These are phyloP conservation scores for Onthophagus sagittarius DNA, from an alignment of 2,888 invertebrate species.

Conservation along the genomic window DNA sequence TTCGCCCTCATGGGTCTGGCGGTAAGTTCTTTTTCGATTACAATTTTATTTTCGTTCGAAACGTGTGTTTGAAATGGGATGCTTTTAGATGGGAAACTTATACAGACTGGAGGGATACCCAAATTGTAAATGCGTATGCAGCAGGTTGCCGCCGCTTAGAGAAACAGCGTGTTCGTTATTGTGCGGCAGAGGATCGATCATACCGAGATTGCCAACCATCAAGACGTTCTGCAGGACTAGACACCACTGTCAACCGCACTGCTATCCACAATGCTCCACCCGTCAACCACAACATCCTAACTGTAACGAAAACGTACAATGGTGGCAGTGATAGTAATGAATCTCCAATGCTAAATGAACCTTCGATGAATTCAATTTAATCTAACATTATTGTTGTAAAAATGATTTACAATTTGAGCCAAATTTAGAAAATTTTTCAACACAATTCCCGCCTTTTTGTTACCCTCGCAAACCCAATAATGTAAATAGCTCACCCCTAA, in stretches of 20 bases:
- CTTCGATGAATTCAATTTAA: too few species aligned
- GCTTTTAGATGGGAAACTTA: not conserved
- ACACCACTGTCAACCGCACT: not conserved
- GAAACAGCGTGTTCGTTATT: constrained; percentile 6
- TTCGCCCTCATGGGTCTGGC: not conserved
- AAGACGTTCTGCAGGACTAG: not conserved
- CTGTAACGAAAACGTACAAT: not conserved
- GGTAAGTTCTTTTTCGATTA: not conserved
- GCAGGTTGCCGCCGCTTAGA: constrained; percentile 6
- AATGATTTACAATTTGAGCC: not conserved
- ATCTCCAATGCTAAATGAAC: not conserved
- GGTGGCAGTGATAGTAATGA: not conserved
- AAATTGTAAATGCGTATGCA: constrained; percentile 18
- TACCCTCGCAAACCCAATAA: constrained; percentile 4
- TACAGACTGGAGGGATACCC: constrained; percentile 14
- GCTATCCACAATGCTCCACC: not conserved
- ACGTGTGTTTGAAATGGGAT: not conserved
- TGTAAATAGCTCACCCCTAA: not conserved
- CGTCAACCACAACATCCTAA: not conserved
- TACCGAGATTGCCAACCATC: constrained; percentile 1
- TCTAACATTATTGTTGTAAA: not conserved
- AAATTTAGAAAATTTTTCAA: not conserved
- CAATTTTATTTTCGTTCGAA: not conserved
- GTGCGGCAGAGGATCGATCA: not conserved
- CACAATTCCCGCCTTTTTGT: not conserved